These are phyloP conservation scores for Urocitellus parryii DNA, from an alignment of 2,113 vertebrate genomes.

Conservation along the genomic window DNA sequence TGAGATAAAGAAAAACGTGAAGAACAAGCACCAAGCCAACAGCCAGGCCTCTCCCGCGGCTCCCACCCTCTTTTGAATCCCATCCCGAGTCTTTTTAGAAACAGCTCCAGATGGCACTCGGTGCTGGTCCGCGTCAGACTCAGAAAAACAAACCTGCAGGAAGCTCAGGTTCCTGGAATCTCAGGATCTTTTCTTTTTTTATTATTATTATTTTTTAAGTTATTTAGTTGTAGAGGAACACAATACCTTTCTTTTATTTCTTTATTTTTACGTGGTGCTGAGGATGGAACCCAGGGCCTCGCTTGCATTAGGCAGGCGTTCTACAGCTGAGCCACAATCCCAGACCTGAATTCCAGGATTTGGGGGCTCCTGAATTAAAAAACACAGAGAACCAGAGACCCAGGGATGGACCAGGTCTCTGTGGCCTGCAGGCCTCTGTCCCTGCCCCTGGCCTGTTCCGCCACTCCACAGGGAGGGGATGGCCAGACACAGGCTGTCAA, in stretches of 20 bases:
- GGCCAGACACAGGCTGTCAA: background rate
- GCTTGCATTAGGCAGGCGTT: too few species aligned
- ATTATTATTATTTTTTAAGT: too few species aligned
- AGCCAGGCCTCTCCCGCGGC: background rate
- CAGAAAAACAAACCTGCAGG: background rate
- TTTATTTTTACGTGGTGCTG: too few species aligned
- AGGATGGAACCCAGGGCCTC: too few species aligned
- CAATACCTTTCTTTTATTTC: too few species aligned
- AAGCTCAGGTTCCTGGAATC: background rate
- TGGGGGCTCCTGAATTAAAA: background rate
- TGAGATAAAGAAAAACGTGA: background rate
- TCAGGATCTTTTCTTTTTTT: background rate
- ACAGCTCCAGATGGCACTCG: constrained; percentile 59
- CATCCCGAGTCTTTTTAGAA: constrained; percentile 52
- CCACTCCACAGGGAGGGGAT: too few species aligned
- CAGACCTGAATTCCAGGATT: background rate
- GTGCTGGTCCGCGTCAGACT: background rate
- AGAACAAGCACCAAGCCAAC: background rate
- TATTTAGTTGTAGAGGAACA: too few species aligned
- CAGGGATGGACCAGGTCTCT: background rate
- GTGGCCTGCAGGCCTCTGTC: background rate
- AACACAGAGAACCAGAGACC: background rate
- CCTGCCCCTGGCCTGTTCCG: background rate
- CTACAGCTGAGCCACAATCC: too few species aligned
- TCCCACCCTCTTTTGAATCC: background rate